These are phyloP conservation scores for Liodrosophila aerea DNA, from an alignment of 2,888 invertebrate species.

Conservation along the genomic window DNA sequence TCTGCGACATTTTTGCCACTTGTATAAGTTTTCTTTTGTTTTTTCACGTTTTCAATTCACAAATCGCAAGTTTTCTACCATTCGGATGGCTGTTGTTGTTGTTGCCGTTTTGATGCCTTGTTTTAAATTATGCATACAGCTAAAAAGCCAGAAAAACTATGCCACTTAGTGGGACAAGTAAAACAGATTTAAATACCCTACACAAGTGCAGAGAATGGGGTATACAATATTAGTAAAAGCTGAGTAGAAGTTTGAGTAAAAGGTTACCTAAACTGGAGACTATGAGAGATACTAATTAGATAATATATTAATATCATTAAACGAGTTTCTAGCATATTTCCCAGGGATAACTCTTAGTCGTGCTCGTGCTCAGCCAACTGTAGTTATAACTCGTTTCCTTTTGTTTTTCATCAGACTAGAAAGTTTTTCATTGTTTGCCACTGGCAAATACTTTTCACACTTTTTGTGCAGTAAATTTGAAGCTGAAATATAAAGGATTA, in stretches of 20 bases:
- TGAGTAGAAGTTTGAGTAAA: no score
- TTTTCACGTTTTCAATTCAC: constrained; percentile 60
- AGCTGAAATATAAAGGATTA: constrained; percentile 7
- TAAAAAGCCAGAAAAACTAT: constrained; percentile 31
- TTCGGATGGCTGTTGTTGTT: not conserved
- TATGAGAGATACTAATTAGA: no score
- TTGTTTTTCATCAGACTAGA: not conserved
- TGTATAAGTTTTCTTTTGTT: constrained; percentile 41
- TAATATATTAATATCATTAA: no score
- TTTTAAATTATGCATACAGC: constrained; percentile 60
- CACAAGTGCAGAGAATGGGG: no score
- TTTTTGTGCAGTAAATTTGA: constrained; percentile 8
- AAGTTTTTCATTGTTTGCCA: constrained; percentile 11
- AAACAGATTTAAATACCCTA: not conserved
- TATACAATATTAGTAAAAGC: no score
- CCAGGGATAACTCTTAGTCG: no score
- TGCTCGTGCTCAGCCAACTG: no score
- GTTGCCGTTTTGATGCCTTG: constrained; percentile 46
- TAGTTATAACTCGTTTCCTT: no score
- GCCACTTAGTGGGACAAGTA: constrained; percentile 54
- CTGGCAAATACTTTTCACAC: not conserved
- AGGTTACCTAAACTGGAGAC: no score
- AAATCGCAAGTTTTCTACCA: constrained; percentile 47
- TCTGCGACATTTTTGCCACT: constrained; percentile 57
- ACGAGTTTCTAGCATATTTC: no score